Evolutionary conservation across 2,797 vertebrate species (phyloP).

Genomic region (Trichosurus vulpecula): DNA sequence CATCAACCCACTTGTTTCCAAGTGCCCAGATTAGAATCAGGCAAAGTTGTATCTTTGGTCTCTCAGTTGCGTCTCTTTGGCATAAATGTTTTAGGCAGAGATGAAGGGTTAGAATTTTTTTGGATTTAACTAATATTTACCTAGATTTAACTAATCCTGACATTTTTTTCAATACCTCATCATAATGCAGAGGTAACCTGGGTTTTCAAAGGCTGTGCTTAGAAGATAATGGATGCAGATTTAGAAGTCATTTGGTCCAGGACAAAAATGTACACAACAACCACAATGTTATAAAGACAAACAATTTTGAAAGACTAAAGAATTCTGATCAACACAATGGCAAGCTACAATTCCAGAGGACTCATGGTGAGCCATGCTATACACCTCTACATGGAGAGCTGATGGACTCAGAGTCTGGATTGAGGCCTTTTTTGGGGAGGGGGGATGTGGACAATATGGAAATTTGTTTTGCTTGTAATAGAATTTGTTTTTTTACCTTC

Average conservation of each 20-base stretch:
- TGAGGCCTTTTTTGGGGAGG: too few relatives aligned
- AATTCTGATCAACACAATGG: neutral
- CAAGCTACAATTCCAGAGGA: neutral
- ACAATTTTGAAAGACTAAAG: neutral
- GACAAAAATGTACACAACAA: neutral
- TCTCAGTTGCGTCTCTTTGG: neutral
- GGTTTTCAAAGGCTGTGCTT: neutral
- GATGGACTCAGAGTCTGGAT: neutral
- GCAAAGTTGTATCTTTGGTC: neutral
- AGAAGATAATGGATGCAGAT: neutral
- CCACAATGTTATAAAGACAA: neutral
- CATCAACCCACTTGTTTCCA: neutral
- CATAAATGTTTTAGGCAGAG: neutral
- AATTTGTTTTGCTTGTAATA: neutral
- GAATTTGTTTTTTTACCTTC: neutral
- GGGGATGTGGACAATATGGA: too few relatives aligned
- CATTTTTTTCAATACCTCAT: neutral
- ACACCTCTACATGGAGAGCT: neutral
- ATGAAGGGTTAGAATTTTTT: neutral
- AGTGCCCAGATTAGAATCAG: neutral
- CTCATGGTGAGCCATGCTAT: neutral
- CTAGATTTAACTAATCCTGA: neutral
- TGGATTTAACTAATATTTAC: neutral
- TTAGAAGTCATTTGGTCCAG: neutral
- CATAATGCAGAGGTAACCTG: neutral